Evolutionary conservation across 2,888 invertebrate genomes (phyloP), one percentile per base, ranked within the genome.

Genomic region (Lithophane semibrunnea): DNA sequence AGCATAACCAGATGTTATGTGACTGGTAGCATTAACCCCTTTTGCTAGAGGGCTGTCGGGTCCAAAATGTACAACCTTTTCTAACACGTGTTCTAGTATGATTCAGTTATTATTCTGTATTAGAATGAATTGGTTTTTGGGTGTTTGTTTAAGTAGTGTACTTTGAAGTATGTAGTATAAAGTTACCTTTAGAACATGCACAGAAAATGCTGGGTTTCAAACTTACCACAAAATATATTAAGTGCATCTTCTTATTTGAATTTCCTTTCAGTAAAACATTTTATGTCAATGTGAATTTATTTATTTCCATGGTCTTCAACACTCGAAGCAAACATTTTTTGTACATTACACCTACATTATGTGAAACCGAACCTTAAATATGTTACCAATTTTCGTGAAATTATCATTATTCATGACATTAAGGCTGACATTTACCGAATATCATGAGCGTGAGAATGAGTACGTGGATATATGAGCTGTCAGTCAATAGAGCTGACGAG

Each of bases 401-500:
- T 76, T 75, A 65, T 60, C 73, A 73, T 77, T 52, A 79, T 75
- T 78, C 58, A 79, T 77, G 65, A 65, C 70, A 77, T 83, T 83
- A 79, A 63, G 47, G 70, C 47, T 79, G 68, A 73, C 82, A 71
- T 83, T 75, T 72, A 79, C 70, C 44, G 67, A 82, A 86, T 84
- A 78, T 75, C 73, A 72, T 60, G 58, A 73, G 68, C 76, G 73
- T 72, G 58, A 60, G 74, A 79, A 65, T 78, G 76, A 79, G 77
- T 75, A 73, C 73, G 74, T 66, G 75, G 78, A 87, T 87, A 82
- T 87, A 88, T 86, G 82, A 80, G 76, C 85, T 85, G 85, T 88
- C 88, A 86, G 82, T 87, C 86, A 84, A 84, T 88, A 79, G 69
- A 60, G 85, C 87, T 88, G 84, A 86, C 86, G 86, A 44, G 85